phyloP scores from a whole-genome alignment of 2,113 vertebrate species.

The Cavia aperea region DNA sequence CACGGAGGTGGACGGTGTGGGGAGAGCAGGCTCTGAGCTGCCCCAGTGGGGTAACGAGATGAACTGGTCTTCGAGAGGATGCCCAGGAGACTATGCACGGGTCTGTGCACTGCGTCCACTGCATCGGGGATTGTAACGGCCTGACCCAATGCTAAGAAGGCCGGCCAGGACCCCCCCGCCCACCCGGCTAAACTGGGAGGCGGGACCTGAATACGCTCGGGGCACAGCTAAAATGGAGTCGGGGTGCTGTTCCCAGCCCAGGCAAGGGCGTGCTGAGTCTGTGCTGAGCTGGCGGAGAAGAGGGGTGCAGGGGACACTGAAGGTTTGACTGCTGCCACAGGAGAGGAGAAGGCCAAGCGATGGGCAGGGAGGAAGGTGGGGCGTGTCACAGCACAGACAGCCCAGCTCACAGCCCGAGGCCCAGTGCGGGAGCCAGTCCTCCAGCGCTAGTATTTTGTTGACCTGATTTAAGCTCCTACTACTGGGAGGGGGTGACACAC shows the following conservation, averaged over 20 bases:
- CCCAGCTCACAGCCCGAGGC: fast-evolving
- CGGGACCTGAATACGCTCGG: not conserved
- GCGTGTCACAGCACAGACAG: fast-evolving
- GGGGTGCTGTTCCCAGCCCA: not conserved
- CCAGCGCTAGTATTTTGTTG: not conserved
- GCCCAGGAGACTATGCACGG: not conserved
- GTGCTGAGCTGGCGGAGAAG: not conserved
- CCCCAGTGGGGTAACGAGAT: not conserved
- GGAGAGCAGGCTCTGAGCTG: not conserved
- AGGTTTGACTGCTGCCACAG: not conserved
- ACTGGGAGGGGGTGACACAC: not conserved
- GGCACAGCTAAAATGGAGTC: not conserved
- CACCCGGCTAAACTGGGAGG: not conserved
- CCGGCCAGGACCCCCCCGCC: too few species aligned
- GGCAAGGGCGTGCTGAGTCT: not conserved
- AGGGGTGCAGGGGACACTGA: too few species aligned
- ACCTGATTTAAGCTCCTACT: not conserved
- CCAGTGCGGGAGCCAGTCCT: not conserved
- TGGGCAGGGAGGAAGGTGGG: fast-evolving
- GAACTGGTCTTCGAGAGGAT: not conserved
- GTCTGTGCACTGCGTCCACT: too few species aligned
- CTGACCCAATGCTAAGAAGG: not conserved
- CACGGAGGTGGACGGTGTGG: not conserved
- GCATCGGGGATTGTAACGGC: not conserved
- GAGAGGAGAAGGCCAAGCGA: fast-evolving